Evolutionary conservation across 2,113 vertebrate species (phyloP), one percentile per base, ranked within the genome.

Genomic region (Pangasianodon hypophthalmus): DNA sequence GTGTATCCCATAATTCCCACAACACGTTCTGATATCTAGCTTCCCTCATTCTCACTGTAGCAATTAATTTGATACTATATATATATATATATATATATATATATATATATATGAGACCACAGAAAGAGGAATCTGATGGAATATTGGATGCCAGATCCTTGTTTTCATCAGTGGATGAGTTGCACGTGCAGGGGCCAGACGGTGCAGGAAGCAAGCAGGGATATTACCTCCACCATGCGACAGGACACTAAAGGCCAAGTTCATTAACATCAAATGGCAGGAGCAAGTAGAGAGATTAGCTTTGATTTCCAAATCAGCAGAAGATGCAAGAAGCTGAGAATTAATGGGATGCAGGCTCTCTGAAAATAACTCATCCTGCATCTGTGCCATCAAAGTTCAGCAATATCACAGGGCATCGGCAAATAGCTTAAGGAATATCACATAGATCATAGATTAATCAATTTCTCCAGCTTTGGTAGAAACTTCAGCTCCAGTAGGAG

Each of bases 181-280:
- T 54, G 64, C 18, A 84, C 56, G 50, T 54, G 32, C 41, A 58
- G 80, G 37, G 29, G 13, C 67, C 50, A 84, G 32, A 73, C 14
- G 18, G 62, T 56, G 67, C 50, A 46, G 52, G 4, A 60, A 54
- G 32, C 32, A 84, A 41, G 54, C 32, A 24, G n/a, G 37, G 44
- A 44, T 60, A 82, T 81, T 85, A 37, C 75, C 48, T 69, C 62
- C 89, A 82, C 50, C 50, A 81, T 88, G 87, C 75, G 77, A 14
- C 56, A 81, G 91, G 84, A 91, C 82, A 73, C 92, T 87, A 91
- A 94, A 93, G 89, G 92, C 89, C 94, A 93, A 90, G 91, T 92
- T 95, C 92, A 95, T 95, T 93, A 95, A 84, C 87, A 93, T 94
- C 92, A 92, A 92, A 56, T 32, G 90, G 88, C 75, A 90, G 10